These are phyloP conservation scores for Platycnemis pennipes DNA, from an alignment of 2,888 invertebrate genomes.

Conservation along the genomic window DNA sequence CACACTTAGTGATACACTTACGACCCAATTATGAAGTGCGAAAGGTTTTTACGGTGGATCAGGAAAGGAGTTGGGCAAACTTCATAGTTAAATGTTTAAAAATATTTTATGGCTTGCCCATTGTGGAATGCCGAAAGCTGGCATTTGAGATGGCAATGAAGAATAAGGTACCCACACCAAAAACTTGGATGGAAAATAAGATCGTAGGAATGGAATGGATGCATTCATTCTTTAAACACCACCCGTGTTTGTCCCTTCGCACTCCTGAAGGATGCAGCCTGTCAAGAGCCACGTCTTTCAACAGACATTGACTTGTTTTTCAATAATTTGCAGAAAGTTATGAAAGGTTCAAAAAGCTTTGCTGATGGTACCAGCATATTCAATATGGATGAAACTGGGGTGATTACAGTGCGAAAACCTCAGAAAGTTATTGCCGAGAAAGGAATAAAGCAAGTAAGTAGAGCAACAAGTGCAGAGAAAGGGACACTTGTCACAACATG, in stretches of 20 bases:
- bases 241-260: not conserved
- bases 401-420: constrained; percentile 73
- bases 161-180: too few species aligned
- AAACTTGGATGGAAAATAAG: too few species aligned
- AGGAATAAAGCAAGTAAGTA: constrained; percentile 70
- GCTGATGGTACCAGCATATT: constrained; percentile 72
- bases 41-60: too few species aligned
- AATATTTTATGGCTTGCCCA: too few species aligned
- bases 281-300: constrained; percentile 71
- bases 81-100: too few species aligned
- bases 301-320: constrained; percentile 73
- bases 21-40: too few species aligned
- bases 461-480: constrained; percentile 76
- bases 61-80: too few species aligned
- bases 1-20: too few species aligned
- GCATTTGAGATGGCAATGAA: too few species aligned
- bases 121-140: too few species aligned
- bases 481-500: constrained; percentile 76
- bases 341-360: constrained; percentile 71
- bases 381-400: constrained; percentile 73
- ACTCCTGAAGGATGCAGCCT: not conserved
- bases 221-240: too few species aligned
- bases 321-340: constrained; percentile 74
- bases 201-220: too few species aligned
- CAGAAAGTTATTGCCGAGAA: constrained; percentile 73